These are phyloP conservation scores for western clawed frog (Xenopus tropicalis) DNA, from an alignment of 2,113 vertebrate species.

Conservation along the genomic window UCB_Xtro_10.0 CM004450.2:137226001-137226500, in stretches of 20 bases:
- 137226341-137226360: constrained; percentile 64
- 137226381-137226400: not conserved
- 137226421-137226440: too few relatives aligned
- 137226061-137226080: constrained; percentile 38
- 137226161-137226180: constrained; percentile 1
- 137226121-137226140: constrained; percentile 5
- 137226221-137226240: not conserved
- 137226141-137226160: constrained; percentile 5
- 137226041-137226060: constrained; percentile 47
- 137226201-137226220: constrained; percentile 26
- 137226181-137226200: not conserved
- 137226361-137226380: constrained; percentile 44
- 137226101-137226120: constrained; percentile 40
- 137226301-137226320: constrained; percentile 55
- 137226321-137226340: constrained; percentile 64
- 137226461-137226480: too few relatives aligned
- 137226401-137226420: too few relatives aligned
- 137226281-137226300: not conserved
- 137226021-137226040: constrained; percentile 3
- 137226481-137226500: too few relatives aligned
- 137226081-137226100: constrained; percentile 42
- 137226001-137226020: too few relatives aligned
- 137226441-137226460: too few relatives aligned
- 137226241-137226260: not conserved
- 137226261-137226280: not conserved